Percentiles rank a stretch among this genome's conserved stretches.
phyloP scores from a whole-genome alignment of 2,797 vertebrate species.

The Heterohyrax brucei region DNA sequence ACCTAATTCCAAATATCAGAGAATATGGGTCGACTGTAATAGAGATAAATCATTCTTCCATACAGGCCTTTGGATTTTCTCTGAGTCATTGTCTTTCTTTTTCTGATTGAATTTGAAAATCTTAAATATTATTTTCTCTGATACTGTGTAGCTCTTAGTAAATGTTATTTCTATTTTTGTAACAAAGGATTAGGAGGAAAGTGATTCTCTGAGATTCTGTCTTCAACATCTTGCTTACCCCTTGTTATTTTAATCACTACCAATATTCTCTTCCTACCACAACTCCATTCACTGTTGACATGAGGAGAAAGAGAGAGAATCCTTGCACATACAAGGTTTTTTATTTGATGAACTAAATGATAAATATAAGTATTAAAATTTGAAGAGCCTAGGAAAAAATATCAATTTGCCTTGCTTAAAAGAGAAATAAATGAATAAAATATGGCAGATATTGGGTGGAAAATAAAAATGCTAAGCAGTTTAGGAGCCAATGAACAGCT shows the following conservation, averaged over 20 bases:
- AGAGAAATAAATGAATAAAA: no score
- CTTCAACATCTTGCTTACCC: neutral
- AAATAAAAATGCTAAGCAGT: no score
- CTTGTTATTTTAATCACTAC: neutral
- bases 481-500: no score
- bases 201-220: constrained; percentile 8
- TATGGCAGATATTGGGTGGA: no score
- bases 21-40: neutral
- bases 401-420: no score
- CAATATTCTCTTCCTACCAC: neutral
- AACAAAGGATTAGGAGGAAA: neutral
- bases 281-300: neutral
- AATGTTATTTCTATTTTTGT: neutral
- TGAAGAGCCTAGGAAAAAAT: no score
- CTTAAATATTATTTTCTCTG: neutral
- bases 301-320: no score
- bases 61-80: neutral
- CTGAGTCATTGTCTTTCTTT: neutral
- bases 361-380: no score
- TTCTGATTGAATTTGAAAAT: constrained; percentile 49
- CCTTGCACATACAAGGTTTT: no score
- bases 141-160: neutral
- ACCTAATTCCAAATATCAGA: neutral
- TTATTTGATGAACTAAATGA: no score
- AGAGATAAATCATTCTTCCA: neutral